Evolutionary conservation across 2,888 invertebrate species (phyloP), one percentile per base, ranked within the genome.

Genomic region (Drosophila vallismaia): DNA sequence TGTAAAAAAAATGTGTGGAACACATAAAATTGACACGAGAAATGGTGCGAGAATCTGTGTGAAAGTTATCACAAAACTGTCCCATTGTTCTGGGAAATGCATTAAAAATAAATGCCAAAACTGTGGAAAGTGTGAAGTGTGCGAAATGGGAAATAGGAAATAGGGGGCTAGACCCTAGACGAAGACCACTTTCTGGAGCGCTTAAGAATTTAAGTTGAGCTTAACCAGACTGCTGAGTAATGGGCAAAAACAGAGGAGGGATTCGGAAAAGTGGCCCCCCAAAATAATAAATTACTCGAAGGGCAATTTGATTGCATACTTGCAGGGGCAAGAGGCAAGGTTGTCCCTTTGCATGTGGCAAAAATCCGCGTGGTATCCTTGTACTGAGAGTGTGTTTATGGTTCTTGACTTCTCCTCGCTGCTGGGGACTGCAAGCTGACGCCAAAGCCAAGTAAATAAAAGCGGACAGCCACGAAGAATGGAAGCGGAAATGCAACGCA

Each of bases 271-370:
- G 56, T 14, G 49, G 38, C 38, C 38, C 40, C 55, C 55, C 60
- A 29, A 77, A 84, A 69, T 74, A 52, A 72, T 82, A 82, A 82
- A 79, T 77, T 71, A 67, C 74, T 48, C 55, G 68, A 29, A 71
- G 53, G 52, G 70, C 48, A 56, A 51, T 85, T 79, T 71, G 75
- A 64, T 70, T 75, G 77, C 71, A 59, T 51, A 42, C 66, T 60
- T 67, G 36, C 50, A 52, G 68, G 52, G 63, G 51, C 55, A 58
- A 10, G 40, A 8, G 40, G 10, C n/a, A 4, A 54, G 53, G 63
- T 45, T 46, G 31, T 9, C 12, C 31, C 38, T 48, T 26, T 33
- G 42, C 31, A 10, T 8, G 62, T 7, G 12, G 29, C 2, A 0
- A 12, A 3, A n/a, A 3, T 36, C 36, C 6, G 36, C 36, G 36